These are phyloP conservation scores for Zaprionus lineosus DNA, from an alignment of 2,888 invertebrate species.

Conservation along the genomic window DNA sequence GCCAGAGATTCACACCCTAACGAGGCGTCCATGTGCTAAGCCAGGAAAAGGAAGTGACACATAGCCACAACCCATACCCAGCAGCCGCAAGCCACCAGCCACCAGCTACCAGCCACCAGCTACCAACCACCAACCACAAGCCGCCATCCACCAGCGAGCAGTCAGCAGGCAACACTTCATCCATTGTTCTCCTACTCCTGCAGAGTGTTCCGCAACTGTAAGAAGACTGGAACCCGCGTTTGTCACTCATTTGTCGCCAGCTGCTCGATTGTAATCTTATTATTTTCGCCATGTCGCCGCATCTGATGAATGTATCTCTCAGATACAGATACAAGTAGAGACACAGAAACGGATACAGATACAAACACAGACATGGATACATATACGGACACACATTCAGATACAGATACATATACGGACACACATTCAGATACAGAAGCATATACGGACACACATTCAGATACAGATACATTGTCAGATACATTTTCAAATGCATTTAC, in stretches of 20 bases:
- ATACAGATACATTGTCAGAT: too few relatives aligned
- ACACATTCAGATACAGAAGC: too few relatives aligned
- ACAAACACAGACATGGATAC: too few relatives aligned
- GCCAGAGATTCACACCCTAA: constrained; percentile 1
- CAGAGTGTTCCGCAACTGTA: constrained; percentile 44
- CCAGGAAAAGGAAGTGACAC: constrained; percentile 64
- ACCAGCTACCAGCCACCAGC: neutral
- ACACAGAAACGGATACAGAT: neutral
- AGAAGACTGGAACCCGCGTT: constrained; percentile 30
- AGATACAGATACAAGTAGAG: constrained; percentile 4
- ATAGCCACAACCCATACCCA: constrained; percentile 13
- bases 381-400: too few relatives aligned
- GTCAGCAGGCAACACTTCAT: neutral
- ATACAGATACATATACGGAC: too few relatives aligned
- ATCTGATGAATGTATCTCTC: constrained; percentile 34
- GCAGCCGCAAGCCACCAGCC: neutral
- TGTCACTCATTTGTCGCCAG: constrained; percentile 69
- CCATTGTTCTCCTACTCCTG: constrained; percentile 63
- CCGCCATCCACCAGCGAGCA: neutral
- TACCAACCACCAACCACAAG: neutral
- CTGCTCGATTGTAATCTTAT: constrained; percentile 68
- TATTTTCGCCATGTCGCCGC: constrained; percentile 35
- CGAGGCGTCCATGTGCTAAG: constrained; percentile 25
- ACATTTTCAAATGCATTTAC: too few relatives aligned
- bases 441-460: too few relatives aligned